Evolutionary conservation across 2,888 invertebrate genomes (phyloP).

Genomic region (Eumacrocentrus americanus): DNA sequence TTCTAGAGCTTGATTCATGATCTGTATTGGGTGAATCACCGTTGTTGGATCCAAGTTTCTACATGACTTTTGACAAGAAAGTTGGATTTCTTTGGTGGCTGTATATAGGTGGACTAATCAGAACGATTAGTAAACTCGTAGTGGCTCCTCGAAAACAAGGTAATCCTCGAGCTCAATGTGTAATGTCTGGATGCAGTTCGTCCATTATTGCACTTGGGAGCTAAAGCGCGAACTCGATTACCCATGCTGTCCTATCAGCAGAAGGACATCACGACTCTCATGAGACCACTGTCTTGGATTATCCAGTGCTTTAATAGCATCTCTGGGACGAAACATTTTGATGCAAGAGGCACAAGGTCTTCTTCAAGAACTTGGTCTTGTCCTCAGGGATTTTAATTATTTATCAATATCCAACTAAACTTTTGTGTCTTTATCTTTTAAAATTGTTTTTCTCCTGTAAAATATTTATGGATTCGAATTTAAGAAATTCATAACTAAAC

Average conservation of each 20-base stretch:
- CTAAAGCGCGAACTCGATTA: conserved; percentile 30
- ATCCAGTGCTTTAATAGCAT: conserved; percentile 43
- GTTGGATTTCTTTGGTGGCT: too few relatives aligned
- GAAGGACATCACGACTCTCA: conserved; percentile 26
- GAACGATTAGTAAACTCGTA: too few relatives aligned
- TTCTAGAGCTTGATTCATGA: too few relatives aligned
- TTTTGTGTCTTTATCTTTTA: neutral
- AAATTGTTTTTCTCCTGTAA: neutral
- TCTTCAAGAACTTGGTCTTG: neutral
- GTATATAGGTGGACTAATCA: too few relatives aligned
- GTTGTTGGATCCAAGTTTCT: too few relatives aligned
- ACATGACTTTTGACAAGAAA: too few relatives aligned
- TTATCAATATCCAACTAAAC: neutral
- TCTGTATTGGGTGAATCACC: too few relatives aligned
- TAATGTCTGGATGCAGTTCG: conserved; percentile 4
- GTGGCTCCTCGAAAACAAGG: too few relatives aligned
- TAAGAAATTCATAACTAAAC: too few relatives aligned
- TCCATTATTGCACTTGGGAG: conserved; percentile 29
- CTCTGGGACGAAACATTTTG: conserved; percentile 31
- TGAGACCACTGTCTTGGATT: conserved; percentile 35
- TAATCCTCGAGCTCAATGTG: too few relatives aligned
- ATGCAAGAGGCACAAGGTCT: neutral
- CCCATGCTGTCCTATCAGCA: conserved; percentile 28
- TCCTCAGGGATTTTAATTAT: neutral
- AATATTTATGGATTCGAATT: too few relatives aligned